Base-by-base conservation (phyloP, 2,797 vertebrate species). In the Oreochromis mossambicus region DNA sequence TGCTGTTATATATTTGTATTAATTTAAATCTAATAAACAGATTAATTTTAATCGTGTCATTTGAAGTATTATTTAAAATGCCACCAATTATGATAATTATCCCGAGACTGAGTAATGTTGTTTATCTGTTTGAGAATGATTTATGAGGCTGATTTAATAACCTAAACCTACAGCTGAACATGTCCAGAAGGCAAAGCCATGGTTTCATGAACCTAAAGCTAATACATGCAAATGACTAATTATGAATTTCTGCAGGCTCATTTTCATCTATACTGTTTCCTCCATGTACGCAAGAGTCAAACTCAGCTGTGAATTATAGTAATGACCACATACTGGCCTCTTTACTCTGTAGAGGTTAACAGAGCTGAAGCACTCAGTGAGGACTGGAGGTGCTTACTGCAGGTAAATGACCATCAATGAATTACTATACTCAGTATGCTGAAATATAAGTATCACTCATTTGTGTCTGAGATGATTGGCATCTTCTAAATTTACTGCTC, bases 301-400 rank as follows among this genome's bases (percentile, higher is more conserved):
- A 38, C 86, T 90, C 78, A 81, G 46, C 82, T 86, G 82, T 58
- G 88, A 85, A 90, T 88, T 85, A 90, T 52, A 88, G 81, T 80
- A 73, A 87, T 88, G 50, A 55, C 32, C 77, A 78, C 78, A 75
- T 78, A 80, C 76, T 81, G 66, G 48, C 73, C 79, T 86, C 56
- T 73, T 76, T 55, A 2, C 52, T 84, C 76, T 78, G 81, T 38
- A 56, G 66, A 80, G 80, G 82, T 83, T 86, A 86, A 81, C 54
- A 77, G 85, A 86, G 75, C 76, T 19, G 24, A 83, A 38, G 46
- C 56, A 41, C 54, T 55, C 55, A 54, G 48, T 24, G n/a, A 41
- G 9, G 34, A 80, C 50, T 38, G 19, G 66, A 21, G 56, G 29
- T 43, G 15, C 77, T 77, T 41, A 34, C n/a, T 34, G 6, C 34